A percentile compares a stretch with the other conserved stretches of the same genome.
phyloP scores from a whole-genome alignment of 1,140 invertebrate genomes.

The Drosophila aff. region DNA sequence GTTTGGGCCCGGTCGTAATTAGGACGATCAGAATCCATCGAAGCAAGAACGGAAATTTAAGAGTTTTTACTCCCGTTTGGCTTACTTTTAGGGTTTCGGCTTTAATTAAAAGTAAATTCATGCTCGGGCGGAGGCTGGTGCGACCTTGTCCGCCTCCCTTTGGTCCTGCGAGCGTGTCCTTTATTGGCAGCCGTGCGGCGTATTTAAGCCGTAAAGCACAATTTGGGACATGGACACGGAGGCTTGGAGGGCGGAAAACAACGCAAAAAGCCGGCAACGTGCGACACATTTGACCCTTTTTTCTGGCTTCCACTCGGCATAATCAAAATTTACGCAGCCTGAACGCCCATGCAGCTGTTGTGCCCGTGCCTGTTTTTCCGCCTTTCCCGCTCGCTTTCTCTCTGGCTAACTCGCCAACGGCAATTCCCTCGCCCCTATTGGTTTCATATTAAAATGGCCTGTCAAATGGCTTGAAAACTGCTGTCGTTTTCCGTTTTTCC shows the following conservation, averaged over 20 bases:
- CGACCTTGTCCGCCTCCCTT: slow-evolving; percentile 30
- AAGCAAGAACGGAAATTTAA: slow-evolving; percentile 28
- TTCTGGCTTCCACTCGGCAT: slow-evolving; percentile 51
- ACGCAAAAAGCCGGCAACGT: slow-evolving; percentile 39
- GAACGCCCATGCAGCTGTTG: slow-evolving; percentile 47
- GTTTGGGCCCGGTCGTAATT: slow-evolving; percentile 7
- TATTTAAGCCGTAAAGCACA: slow-evolving; percentile 79
- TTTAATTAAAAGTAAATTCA: slow-evolving; percentile 54
- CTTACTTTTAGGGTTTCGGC: slow-evolving; percentile 25
- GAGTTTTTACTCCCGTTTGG: slow-evolving; percentile 11
- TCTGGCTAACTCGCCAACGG: background rate
- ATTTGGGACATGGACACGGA: slow-evolving; percentile 53
- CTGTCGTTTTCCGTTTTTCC: slow-evolving; percentile 59
- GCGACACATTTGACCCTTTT: slow-evolving; percentile 80
- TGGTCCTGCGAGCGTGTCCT: slow-evolving; percentile 9
- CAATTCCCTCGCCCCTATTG: slow-evolving; percentile 43
- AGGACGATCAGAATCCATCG: slow-evolving; percentile 30
- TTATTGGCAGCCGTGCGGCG: slow-evolving; percentile 53
- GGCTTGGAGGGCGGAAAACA: slow-evolving; percentile 11
- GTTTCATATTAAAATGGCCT: slow-evolving; percentile 74
- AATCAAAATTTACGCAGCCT: slow-evolving; percentile 68
- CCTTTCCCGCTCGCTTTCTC: slow-evolving; percentile 10
- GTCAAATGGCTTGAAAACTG: slow-evolving; percentile 80
- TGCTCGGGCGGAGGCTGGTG: slow-evolving; percentile 2
- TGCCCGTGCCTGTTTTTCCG: slow-evolving; percentile 14